Conservation (phyloP, 2,888 invertebrate species). For the Holacanthella duospinosa region DNA sequence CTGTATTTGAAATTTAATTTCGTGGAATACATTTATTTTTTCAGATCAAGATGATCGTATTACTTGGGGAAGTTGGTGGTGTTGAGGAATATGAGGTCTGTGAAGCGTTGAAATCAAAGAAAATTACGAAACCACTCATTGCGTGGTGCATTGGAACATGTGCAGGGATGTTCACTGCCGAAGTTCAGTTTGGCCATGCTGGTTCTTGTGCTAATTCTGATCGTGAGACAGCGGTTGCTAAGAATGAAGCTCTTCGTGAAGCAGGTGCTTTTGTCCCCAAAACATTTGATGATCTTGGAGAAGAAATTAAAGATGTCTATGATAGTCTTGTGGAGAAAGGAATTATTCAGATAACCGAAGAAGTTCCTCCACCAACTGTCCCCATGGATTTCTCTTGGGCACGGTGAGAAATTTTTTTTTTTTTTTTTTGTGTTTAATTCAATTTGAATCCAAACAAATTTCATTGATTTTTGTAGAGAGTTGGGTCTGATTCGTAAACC, state of each 20-base stretch:
- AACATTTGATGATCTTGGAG: conserved; percentile 85
- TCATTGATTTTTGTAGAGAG: conserved; percentile 55
- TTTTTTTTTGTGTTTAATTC: neutral
- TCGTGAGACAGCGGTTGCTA: conserved; percentile 82
- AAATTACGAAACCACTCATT: conserved; percentile 84
- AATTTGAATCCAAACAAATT: too few relatives aligned
- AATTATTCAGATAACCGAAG: conserved; percentile 72
- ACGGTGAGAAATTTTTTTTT: conserved; percentile 44
- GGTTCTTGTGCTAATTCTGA: conserved; percentile 94
- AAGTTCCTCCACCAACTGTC: conserved; percentile 96
- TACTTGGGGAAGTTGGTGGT: conserved; percentile 97
- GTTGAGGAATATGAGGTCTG: conserved; percentile 96
- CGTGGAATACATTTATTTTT: conserved; percentile 47
- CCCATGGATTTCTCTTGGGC: conserved; percentile 99
- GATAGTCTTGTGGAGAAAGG: conserved; percentile 64
- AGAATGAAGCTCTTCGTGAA: conserved; percentile 70
- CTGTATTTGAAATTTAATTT: neutral
- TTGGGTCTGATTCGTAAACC: conserved; percentile 95
- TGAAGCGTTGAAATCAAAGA: conserved; percentile 64
- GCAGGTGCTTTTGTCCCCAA: conserved; percentile 84
- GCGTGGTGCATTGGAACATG: conserved; percentile 85
- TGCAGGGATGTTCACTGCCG: conserved; percentile 66
- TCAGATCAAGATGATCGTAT: conserved; percentile 83
- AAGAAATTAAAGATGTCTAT: conserved; percentile 64
- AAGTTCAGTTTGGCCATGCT: conserved; percentile 98